Conservation (phyloP, 2,113 vertebrate genomes). For the Uropsilus gracilis region DNA sequence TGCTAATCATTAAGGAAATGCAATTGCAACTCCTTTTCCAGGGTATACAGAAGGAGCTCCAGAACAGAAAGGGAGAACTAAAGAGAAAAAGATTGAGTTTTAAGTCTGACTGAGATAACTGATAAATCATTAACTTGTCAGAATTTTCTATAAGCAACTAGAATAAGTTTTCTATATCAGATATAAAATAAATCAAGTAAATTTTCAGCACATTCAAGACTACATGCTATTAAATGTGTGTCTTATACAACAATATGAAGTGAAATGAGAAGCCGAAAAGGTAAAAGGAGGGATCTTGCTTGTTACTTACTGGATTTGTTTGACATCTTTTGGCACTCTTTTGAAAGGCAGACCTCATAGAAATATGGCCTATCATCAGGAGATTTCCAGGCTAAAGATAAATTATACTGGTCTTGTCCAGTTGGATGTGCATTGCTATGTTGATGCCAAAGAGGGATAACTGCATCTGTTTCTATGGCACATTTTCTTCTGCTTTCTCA, state of each 20-base stretch:
- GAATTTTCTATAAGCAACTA: neutral
- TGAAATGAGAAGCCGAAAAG: neutral
- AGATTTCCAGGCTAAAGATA: conserved; percentile 31
- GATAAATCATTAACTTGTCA: neutral
- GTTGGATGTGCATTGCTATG: neutral
- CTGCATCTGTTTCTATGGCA: neutral
- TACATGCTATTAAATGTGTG: neutral
- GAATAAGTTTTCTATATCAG: neutral
- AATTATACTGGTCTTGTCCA: neutral
- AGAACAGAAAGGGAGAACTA: neutral
- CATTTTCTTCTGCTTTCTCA: conserved; percentile 4
- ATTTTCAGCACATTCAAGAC: neutral
- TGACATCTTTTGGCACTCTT: neutral
- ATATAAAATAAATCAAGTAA: neutral
- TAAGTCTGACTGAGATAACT: neutral
- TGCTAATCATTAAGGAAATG: neutral
- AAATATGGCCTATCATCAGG: neutral
- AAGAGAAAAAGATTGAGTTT: neutral
- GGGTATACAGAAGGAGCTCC: neutral
- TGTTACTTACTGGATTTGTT: neutral
- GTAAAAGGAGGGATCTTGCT: neutral
- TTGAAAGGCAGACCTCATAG: neutral
- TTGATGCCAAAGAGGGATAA: neutral
- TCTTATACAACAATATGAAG: neutral
- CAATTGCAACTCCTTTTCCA: neutral